These are phyloP conservation scores for Trissolcus japonicus DNA, from an alignment of 2,888 invertebrate genomes.

Conservation along the genomic window DNA sequence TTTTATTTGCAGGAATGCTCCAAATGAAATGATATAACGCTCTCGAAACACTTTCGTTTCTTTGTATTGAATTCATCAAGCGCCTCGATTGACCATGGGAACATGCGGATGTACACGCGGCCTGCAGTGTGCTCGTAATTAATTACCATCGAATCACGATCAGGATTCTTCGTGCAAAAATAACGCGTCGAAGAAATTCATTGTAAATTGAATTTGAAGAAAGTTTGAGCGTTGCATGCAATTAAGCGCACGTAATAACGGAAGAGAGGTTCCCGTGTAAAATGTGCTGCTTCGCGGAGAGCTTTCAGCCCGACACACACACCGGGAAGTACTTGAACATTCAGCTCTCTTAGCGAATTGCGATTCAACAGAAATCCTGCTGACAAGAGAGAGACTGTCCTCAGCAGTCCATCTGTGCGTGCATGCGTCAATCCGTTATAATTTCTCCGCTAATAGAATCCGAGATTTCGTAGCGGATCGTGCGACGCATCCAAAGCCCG, in stretches of 20 bases:
- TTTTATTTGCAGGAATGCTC: background rate
- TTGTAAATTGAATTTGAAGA: slow-evolving; percentile 41
- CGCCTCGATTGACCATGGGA: slow-evolving; percentile 1
- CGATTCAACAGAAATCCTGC: slow-evolving; percentile 61
- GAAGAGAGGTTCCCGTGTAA: slow-evolving; percentile 24
- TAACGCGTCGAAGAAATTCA: slow-evolving; percentile 23
- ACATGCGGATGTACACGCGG: background rate
- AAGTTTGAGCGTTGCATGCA: slow-evolving; percentile 32
- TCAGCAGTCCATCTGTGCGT: slow-evolving; percentile 58
- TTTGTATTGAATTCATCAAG: background rate
- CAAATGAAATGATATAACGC: background rate
- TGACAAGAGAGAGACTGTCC: slow-evolving; percentile 48
- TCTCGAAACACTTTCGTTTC: background rate
- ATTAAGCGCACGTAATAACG: slow-evolving; percentile 40
- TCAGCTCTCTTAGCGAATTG: slow-evolving; percentile 60
- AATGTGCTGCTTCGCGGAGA: slow-evolving; percentile 42
- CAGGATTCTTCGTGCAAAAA: slow-evolving; percentile 14
- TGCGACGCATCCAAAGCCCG: slow-evolving; percentile 68
- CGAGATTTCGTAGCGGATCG: slow-evolving; percentile 74
- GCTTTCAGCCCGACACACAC: slow-evolving; percentile 28
- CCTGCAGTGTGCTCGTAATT: slow-evolving; percentile 1
- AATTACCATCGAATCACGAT: slow-evolving; percentile 10
- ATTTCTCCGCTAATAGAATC: slow-evolving; percentile 76
- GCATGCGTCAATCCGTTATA: slow-evolving; percentile 74
- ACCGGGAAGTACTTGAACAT: slow-evolving; percentile 62